Conservation (phyloP, 2,888 invertebrate species). For the Lycophotia porphyrea region DNA sequence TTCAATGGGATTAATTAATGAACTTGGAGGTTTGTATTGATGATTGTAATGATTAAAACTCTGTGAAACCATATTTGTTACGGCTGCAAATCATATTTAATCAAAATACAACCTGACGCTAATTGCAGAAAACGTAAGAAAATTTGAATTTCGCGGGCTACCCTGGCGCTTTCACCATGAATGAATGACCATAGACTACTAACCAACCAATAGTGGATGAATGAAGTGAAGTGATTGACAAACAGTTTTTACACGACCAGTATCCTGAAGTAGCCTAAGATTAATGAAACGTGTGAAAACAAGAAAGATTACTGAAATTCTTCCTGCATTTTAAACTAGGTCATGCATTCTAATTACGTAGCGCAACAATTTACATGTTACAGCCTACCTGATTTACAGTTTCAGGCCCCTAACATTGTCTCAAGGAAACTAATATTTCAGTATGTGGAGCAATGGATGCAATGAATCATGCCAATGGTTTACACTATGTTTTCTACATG, state of each 20-base stretch:
- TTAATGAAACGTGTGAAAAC: neutral
- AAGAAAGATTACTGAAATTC: neutral
- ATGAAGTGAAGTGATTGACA: conserved; percentile 9
- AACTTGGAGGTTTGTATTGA: too few species aligned
- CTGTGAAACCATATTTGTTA: too few species aligned
- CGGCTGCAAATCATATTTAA: too few species aligned
- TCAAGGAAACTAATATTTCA: conserved; percentile 72
- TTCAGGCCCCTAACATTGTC: conserved; percentile 67
- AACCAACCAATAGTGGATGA: neutral
- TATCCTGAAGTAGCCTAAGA: neutral
- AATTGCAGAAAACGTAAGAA: too few species aligned
- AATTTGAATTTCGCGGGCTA: too few species aligned
- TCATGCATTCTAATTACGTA: neutral
- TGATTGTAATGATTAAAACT: too few species aligned
- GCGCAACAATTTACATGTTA: conserved; percentile 9
- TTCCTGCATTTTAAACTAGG: neutral
- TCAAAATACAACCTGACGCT: too few species aligned
- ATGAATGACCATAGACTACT: neutral
- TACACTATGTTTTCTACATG: conserved; percentile 74
- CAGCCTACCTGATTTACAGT: conserved; percentile 57
- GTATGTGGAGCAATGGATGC: conserved; percentile 77
- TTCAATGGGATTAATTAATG: too few species aligned
- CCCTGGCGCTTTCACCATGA: neutral
- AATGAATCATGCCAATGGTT: conserved; percentile 80
- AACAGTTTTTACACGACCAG: neutral